Conservation (phyloP, 2,888 invertebrate species). For the Temnothorax rugatulus region DNA sequence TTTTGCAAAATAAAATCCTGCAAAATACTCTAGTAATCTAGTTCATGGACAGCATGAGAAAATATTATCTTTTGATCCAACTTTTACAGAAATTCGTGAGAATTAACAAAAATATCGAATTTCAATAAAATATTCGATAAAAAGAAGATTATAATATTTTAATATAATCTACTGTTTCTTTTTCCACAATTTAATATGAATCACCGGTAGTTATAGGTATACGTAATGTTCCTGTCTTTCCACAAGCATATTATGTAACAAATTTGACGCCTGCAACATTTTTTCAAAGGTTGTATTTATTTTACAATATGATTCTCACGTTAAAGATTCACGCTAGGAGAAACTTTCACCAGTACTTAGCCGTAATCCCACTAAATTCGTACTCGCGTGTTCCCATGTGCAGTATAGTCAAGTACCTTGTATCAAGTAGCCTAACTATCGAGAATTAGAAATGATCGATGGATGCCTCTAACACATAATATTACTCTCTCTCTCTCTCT, state of each 20-base stretch:
- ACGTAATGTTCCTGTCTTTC: neutral
- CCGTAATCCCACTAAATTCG: conserved; percentile 28
- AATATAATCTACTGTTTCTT: neutral
- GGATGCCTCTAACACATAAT: neutral
- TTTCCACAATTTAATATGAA: neutral
- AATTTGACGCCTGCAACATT: neutral
- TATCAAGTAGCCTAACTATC: conserved; percentile 41
- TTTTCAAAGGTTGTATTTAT: conserved; percentile 1
- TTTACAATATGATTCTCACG: conserved; percentile 18
- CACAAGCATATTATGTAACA: neutral
- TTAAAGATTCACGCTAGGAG: neutral
- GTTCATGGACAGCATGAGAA: neutral
- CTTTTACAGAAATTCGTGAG: neutral
- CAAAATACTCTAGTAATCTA: neutral
- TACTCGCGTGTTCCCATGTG: conserved; percentile 18
- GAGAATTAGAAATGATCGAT: conserved; percentile 47
- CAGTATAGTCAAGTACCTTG: conserved; percentile 33
- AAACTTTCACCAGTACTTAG: conserved; percentile 24
- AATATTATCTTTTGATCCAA: neutral
- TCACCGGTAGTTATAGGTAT: neutral
- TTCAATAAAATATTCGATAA: neutral
- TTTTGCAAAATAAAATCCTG: neutral
- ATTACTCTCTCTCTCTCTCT: neutral
- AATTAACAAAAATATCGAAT: neutral
- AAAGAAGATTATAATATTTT: neutral